Conservation (phyloP, 2,797 vertebrate species). For the Aulostomus chinensis region DNA sequence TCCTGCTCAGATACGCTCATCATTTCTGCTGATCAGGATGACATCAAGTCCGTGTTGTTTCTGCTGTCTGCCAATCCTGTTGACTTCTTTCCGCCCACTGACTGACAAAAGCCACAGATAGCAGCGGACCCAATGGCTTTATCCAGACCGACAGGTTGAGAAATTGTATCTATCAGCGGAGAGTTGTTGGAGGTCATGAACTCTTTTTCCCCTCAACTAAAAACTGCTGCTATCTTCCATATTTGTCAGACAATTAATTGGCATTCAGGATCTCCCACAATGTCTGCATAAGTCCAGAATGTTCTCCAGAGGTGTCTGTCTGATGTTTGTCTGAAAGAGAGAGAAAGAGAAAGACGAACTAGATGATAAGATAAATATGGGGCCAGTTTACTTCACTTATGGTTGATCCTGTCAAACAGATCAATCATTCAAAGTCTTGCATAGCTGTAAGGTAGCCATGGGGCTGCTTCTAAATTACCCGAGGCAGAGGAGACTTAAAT, state of each 20-base stretch:
- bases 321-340: no score
- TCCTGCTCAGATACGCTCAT: constrained; percentile 30
- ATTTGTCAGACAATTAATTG: constrained; percentile 37
- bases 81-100: constrained; percentile 61
- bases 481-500: no score
- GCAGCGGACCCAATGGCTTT: constrained; percentile 45
- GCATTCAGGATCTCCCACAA: neutral
- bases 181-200: constrained; percentile 55
- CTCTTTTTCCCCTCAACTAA: constrained; percentile 17
- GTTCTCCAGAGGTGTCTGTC: no score
- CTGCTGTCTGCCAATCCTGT: constrained; percentile 53
- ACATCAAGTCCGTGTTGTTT: constrained; percentile 72
- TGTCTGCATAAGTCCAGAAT: no score
- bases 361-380: no score
- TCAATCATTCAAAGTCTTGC: no score
- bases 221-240: constrained; percentile 23
- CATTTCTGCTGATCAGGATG: constrained; percentile 62
- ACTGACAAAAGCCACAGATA: constrained; percentile 63
- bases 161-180: constrained; percentile 61
- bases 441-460: no score
- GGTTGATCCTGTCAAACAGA: no score
- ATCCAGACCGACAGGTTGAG: constrained; percentile 50
- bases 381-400: no score
- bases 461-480: no score
- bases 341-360: no score